Base-by-base conservation (phyloP, 2,888 invertebrate species). In the Serripes groenlandicus region DNA sequence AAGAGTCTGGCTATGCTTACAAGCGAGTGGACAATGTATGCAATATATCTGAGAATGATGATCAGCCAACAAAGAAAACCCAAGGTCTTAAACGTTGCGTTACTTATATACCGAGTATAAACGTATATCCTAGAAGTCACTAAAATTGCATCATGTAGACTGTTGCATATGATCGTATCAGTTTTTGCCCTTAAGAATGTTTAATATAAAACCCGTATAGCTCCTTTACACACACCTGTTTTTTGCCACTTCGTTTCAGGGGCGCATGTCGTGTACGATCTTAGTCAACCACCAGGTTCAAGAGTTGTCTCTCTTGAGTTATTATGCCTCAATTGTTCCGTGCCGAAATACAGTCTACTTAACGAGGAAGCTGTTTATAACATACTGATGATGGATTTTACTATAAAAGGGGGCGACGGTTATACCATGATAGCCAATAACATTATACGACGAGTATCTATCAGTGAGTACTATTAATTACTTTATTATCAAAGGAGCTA, bases 191-290 rank as follows among this genome's bases (percentile, higher is more conserved):
- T n/a, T n/a, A n/a, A n/a, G n/a, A n/a, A n/a, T n/a, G n/a, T n/a
- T n/a, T n/a, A n/a, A n/a, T n/a, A n/a, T n/a, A n/a, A n/a, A n/a
- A n/a, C n/a, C n/a, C n/a, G n/a, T n/a, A n/a, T n/a, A n/a, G n/a
- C n/a, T n/a, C n/a, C n/a, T n/a, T n/a, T n/a, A n/a, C n/a, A n/a
- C n/a, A n/a, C n/a, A n/a, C n/a, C n/a, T n/a, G n/a, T n/a, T n/a
- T n/a, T n/a, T n/a, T n/a, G n/a, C n/a, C n/a, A n/a, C n/a, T n/a
- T 56, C 56, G 11, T 52, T 35, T 11, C 91, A 96, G 97, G 97
- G 21, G 94, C 97, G 90, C 95, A 96, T 89, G 96, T 98, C 0
- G 95, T 95, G 1, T 97, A 97, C 90, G 96, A 98, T 94, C 94
- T 97, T 30, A 94, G 94, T 0, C 95, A 95, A 87, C 96, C 96